A percentile compares a stretch with the other conserved stretches of the same genome.
phyloP scores from a whole-genome alignment of 2,888 invertebrate species.

The Trichopoda pennipes region DNA sequence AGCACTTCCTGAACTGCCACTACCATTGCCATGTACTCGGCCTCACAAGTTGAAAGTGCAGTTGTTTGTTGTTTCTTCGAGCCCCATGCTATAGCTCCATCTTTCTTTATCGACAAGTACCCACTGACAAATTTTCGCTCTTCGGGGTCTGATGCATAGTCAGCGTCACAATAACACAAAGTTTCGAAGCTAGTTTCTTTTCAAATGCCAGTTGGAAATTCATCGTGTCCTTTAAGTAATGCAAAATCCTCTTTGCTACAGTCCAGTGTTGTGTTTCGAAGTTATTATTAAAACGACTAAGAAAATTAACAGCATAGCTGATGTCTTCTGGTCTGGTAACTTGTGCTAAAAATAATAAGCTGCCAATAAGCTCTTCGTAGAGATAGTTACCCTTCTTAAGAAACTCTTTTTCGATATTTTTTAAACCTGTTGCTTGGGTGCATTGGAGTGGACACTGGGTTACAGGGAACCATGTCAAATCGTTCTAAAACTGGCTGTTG shows the following conservation, averaged over 20 bases:
- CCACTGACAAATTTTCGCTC: slow-evolving; percentile 29
- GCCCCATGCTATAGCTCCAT: slow-evolving; percentile 27
- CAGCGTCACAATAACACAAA: slow-evolving; percentile 73
- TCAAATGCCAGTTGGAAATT: not conserved
- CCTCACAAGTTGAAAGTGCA: slow-evolving; percentile 29
- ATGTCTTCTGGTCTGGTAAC: slow-evolving; percentile 68
- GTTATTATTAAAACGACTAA: slow-evolving; percentile 25
- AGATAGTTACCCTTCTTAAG: not conserved
- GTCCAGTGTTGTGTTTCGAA: slow-evolving; percentile 10
- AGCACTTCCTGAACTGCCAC: slow-evolving; percentile 35
- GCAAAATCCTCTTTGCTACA: slow-evolving; percentile 5
- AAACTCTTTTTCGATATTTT: not conserved
- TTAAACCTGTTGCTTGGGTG: not conserved
- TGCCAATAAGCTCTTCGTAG: not conserved
- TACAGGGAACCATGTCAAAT: not conserved
- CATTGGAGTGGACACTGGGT: not conserved
- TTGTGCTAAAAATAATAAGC: slow-evolving; percentile 34
- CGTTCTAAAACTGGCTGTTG: not conserved
- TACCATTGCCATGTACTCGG: slow-evolving; percentile 25
- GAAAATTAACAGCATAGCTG: slow-evolving; percentile 3
- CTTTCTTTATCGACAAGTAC: slow-evolving; percentile 17
- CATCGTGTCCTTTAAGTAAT: slow-evolving; percentile 14
- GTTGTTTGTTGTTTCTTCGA: slow-evolving; percentile 14
- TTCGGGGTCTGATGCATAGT: slow-evolving; percentile 50
- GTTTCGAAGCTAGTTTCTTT: slow-evolving; percentile 72